A percentile compares a stretch with the other conserved stretches of the same genome.
Conservation (phyloP, 2,113 vertebrate genomes). For the Stigmatopora argus region DNA sequence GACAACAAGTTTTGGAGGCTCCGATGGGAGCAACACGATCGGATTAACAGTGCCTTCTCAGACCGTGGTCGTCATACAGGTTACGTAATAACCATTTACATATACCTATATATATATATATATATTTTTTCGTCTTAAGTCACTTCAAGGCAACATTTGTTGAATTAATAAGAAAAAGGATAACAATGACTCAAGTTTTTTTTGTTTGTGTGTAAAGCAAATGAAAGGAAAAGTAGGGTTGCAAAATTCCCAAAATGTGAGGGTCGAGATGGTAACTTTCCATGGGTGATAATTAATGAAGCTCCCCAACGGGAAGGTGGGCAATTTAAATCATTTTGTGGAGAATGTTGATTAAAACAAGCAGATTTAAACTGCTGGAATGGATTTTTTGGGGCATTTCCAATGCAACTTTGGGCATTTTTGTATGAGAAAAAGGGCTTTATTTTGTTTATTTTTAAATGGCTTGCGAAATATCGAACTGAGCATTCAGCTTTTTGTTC, state of each 20-base stretch:
- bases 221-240: background rate
- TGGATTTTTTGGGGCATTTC: background rate
- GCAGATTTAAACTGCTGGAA: background rate
- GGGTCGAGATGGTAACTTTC: background rate
- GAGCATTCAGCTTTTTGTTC: background rate
- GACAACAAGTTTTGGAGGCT: slow-evolving; percentile 55
- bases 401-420: background rate
- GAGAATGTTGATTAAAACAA: background rate
- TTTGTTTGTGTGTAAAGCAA: background rate
- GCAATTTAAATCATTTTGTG: background rate
- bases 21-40: slow-evolving; percentile 68
- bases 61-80: slow-evolving; percentile 72
- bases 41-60: slow-evolving; percentile 69
- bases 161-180: slow-evolving; percentile 53
- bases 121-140: slow-evolving; percentile 47
- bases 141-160: slow-evolving; percentile 70
- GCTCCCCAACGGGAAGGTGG: background rate
- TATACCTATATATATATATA: slow-evolving; percentile 12
- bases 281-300: background rate
- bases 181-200: background rate
- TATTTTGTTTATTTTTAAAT: background rate
- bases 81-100: slow-evolving; percentile 48
- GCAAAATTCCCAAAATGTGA: background rate
- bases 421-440: background rate
- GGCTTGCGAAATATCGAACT: background rate